phyloP scores from a whole-genome alignment of 2,113 vertebrate species.

The Jacana jacana region DNA sequence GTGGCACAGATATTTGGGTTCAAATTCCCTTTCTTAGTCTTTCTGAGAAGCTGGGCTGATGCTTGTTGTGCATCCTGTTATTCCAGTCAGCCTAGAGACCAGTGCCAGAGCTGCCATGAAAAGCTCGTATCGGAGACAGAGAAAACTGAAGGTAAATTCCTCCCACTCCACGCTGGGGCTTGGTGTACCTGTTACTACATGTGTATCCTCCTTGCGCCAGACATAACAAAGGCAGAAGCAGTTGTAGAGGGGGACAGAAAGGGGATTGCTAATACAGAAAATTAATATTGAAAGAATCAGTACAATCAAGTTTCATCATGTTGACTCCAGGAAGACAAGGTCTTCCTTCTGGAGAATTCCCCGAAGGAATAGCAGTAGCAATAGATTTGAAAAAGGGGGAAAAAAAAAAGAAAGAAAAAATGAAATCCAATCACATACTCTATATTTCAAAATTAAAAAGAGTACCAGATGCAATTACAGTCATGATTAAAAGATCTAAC shows the following conservation, averaged over 20 bases:
- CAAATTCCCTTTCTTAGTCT: background rate
- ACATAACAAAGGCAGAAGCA: background rate
- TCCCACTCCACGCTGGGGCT: background rate
- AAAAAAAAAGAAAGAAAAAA: background rate
- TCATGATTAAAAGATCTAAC: conserved; percentile 65
- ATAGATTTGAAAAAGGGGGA: background rate
- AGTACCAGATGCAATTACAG: conserved; percentile 65
- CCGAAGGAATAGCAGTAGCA: background rate
- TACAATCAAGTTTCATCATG: background rate
- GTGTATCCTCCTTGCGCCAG: background rate
- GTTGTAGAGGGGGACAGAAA: background rate
- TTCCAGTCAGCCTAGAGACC: conserved; percentile 12
- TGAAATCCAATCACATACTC: conserved; percentile 19
- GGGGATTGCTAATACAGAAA: background rate
- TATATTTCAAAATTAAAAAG: conserved; percentile 57
- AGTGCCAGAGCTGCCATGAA: background rate
- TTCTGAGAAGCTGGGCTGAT: background rate
- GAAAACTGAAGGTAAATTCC: conserved; percentile 6
- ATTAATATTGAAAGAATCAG: background rate
- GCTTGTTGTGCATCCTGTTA: background rate
- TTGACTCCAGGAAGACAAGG: background rate
- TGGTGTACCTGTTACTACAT: background rate
- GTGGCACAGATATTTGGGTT: background rate
- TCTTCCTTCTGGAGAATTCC: background rate
- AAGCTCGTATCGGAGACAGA: background rate